These are phyloP conservation scores for Sinonovacula constricta DNA, from an alignment of 1,140 invertebrate genomes.

Conservation along the genomic window DNA sequence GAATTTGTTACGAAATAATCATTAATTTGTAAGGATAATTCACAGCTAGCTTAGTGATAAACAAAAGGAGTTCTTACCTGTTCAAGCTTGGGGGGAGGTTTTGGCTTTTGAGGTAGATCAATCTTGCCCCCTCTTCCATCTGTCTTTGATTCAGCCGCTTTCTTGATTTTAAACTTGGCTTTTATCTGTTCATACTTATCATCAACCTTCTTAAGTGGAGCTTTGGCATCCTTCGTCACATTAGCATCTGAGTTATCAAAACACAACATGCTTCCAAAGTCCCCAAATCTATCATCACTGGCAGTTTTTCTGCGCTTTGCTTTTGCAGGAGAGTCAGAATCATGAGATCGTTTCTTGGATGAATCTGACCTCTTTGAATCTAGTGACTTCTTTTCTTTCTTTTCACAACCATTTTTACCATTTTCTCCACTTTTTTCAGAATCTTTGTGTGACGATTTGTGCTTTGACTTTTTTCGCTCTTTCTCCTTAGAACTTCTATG, in stretches of 20 bases:
- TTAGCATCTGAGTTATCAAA: conserved; percentile 49
- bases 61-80: not conserved
- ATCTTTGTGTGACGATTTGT: conserved; percentile 1
- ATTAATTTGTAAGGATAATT: too few relatives aligned
- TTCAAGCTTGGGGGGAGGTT: not conserved
- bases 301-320: too few relatives aligned
- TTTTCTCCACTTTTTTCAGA: conserved; percentile 9
- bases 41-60: too few relatives aligned
- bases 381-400: conserved; percentile 19
- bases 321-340: not conserved
- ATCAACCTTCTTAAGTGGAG: conserved; percentile 18
- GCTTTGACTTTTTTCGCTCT: not conserved
- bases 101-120: not conserved
- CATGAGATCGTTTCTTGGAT: not conserved
- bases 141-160: conserved; percentile 49
- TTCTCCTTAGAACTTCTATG: not conserved
- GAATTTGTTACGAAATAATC: too few relatives aligned
- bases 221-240: conserved; percentile 26
- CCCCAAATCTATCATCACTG: too few relatives aligned
- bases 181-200: conserved; percentile 57
- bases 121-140: conserved; percentile 25
- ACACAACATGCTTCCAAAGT: conserved; percentile 44
- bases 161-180: conserved; percentile 65
- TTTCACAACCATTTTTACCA: not conserved
- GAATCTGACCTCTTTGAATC: not conserved